Evolutionary conservation across 2,113 vertebrate genomes (phyloP), one percentile per base, ranked within the genome.

Genomic region (Rhizomys pruinosus): DNA sequence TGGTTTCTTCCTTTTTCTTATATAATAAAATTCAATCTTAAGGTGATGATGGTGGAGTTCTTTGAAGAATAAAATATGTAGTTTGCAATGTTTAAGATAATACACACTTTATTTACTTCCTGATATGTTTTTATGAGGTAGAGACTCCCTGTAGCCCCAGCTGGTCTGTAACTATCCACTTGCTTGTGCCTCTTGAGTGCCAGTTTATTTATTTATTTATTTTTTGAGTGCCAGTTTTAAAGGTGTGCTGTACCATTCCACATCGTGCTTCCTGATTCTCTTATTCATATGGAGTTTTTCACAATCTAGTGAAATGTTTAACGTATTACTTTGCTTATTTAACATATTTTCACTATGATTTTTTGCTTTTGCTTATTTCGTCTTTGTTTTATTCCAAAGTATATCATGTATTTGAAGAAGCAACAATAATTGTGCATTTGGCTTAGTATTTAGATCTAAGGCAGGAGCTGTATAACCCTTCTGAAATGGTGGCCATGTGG

Each of bases 301-400:
- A 78, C 13, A 80, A 80, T 13, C 16, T 59, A 64, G 34, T 79
- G 2, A 82, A 84, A 93, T 64, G 9, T 4, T 13, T 92, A 68
- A 64, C 32, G 57, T 61, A n/a, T n/a, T 94, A 27, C 15, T 77
- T 86, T 69, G 34, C 29, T 81, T 55, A 0, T 82, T 47, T 90
- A 90, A 61, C 13, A 55, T 81, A 4, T 34, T 94, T 57, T 85
- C 13, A 47, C 76, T 74, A 27, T 73, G 68, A 61, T 72, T 7
- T 86, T n/a, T 89, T 92, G 74, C 47, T 86, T 61, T 59, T 63
- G 2, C 57, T 52, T 77, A 64, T 55, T 95, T 91, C 82, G 10
- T 61, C 6, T 68, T 90, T 92, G 8, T 74, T 55, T 87, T 66
- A 3, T 88, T 91, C 19, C 23, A 55, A 20, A 66, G 4, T 84